Evolutionary conservation across 2,888 invertebrate genomes (phyloP), one percentile per base, ranked within the genome.

Genomic region (Philonicus albiceps): DNA sequence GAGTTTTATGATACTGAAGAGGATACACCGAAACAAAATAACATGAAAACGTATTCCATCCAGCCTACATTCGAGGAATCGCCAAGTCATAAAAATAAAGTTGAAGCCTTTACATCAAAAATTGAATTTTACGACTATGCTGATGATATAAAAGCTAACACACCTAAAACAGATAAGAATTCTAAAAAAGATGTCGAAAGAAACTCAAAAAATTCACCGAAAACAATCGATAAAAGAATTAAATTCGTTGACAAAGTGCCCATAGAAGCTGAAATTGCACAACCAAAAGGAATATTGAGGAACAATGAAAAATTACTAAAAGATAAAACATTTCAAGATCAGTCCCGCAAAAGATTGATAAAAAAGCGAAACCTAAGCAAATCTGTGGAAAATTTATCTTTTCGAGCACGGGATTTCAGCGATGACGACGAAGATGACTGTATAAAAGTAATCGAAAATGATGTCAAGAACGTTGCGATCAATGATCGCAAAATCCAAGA

Each of bases 121-220:
- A 92, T 92, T 19, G 89, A 91, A 72, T 92, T 92, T 89, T 91
- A 91, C 87, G 92, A 92, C 88, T 92, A 89, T 88, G 89, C 89
- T n/a, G 90, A 90, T 76, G 90, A 86, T 53, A n/a, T 11, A 13
- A 78, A 43, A 4, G 5, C 11, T 3, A 27, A 11, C 30, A 30
- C 6, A 87, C 90, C 90, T 6, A 90, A 90, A 89, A 90, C 91
- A 89, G 91, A 92, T 87, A 90, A 90, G 88, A 91, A 92, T 85
- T 91, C 91, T 86, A 92, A 91, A 76, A 90, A 89, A 13, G 91
- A 91, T 80, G 87, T 92, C 88, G 92, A 92, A 85, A 88, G 90
- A 0, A 92, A 92, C 74, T 75, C 64, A 16, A 85, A 83, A 64
- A 86, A 87, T 34, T 76, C 75, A 34, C 78, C 86, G 27, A 88